These are phyloP conservation scores for Lepisosteus osseus DNA, from an alignment of 2,113 vertebrate species.

Conservation along the genomic window DNA sequence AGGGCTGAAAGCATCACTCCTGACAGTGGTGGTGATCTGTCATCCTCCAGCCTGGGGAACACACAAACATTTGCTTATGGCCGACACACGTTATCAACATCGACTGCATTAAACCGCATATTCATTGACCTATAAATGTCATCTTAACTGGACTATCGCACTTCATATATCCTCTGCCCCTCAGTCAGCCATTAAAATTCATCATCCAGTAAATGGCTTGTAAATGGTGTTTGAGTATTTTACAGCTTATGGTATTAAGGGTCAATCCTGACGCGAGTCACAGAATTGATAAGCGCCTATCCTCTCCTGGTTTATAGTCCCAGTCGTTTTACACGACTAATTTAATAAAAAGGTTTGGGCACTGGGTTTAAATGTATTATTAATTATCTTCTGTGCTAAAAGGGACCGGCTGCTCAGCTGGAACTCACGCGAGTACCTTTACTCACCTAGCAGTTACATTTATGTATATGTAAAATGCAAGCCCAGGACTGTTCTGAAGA, in stretches of 20 bases:
- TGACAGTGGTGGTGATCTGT: background rate
- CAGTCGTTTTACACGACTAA: background rate
- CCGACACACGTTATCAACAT: background rate
- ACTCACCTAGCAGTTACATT: no score
- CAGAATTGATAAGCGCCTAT: background rate
- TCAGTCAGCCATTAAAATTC: background rate
- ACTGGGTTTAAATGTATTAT: background rate
- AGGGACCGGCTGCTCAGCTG: no score
- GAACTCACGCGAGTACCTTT: no score
- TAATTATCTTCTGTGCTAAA: no score
- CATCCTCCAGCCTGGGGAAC: background rate
- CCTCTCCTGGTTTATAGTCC: background rate
- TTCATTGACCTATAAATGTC: background rate
- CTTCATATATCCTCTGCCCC: background rate
- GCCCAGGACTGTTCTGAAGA: no score
- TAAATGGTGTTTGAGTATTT: background rate
- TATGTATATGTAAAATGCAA: no score
- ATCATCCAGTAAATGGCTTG: background rate
- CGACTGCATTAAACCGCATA: background rate
- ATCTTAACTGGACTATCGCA: background rate
- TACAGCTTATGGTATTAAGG: background rate
- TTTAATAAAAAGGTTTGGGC: background rate
- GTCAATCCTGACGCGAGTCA: background rate
- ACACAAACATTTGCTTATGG: constrained; percentile 1
- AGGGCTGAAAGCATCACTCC: background rate